These are phyloP conservation scores for Leucopsar rothschildi DNA, from an alignment of 2,113 vertebrate species.

Conservation along the genomic window DNA sequence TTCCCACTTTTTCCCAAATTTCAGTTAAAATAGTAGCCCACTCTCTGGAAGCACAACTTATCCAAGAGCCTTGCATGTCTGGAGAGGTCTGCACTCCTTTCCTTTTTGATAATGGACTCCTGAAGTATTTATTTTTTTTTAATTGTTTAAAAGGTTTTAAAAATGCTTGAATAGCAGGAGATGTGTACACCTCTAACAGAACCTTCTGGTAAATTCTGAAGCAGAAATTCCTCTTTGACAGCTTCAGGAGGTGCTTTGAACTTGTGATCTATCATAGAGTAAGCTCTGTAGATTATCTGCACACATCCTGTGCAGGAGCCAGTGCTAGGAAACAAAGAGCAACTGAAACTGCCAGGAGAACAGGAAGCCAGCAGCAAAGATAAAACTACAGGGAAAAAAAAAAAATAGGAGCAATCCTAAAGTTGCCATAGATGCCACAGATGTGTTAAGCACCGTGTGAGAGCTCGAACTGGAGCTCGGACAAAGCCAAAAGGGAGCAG, in stretches of 20 bases:
- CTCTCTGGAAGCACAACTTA: not conserved
- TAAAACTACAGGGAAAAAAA: not conserved
- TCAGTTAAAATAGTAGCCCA: not conserved
- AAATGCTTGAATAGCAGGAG: not conserved
- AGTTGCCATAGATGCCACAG: not conserved
- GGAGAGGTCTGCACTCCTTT: not conserved
- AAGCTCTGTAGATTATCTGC: not conserved
- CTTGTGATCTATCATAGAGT: not conserved
- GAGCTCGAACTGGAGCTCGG: not conserved
- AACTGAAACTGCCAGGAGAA: not conserved
- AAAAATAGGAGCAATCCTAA: not conserved
- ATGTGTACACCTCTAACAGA: fast-evolving
- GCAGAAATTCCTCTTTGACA: not conserved
- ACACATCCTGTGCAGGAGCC: not conserved
- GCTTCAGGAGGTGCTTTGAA: not conserved
- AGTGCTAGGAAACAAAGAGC: not conserved
- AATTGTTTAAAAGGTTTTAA: not conserved
- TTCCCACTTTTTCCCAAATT: not conserved
- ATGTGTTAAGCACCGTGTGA: not conserved
- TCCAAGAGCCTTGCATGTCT: not conserved
- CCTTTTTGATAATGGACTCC: not conserved
- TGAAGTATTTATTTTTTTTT: not conserved
- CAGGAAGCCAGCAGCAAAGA: not conserved
- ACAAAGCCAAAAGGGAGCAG: not conserved
- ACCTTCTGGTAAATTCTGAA: not conserved